Evolutionary conservation across 2,888 invertebrate species (phyloP).

Genomic region (Calliopum simillimum): DNA sequence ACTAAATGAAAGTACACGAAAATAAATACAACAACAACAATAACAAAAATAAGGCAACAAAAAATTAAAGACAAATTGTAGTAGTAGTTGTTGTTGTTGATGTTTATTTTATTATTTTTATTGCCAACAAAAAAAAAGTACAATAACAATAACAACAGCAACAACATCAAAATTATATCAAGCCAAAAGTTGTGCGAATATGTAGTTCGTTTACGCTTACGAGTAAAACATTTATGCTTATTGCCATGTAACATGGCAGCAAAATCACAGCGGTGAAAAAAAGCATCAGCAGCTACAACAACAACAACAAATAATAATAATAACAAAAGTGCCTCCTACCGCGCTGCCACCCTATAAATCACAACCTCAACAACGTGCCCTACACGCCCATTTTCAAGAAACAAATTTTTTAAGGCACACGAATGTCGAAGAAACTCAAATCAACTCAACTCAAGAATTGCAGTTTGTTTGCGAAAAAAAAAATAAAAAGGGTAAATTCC

Average conservation of each 20-base stretch:
- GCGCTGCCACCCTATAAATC: too few species aligned
- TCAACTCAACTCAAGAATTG: too few species aligned
- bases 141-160: constrained; percentile 26
- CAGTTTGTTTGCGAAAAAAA: too few species aligned
- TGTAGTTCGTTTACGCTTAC: constrained; percentile 38
- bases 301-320: not conserved
- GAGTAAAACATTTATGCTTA: constrained; percentile 39
- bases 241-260: constrained; percentile 44
- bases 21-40: constrained; percentile 17
- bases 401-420: too few species aligned
- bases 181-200: constrained; percentile 3
- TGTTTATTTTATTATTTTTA: constrained; percentile 43
- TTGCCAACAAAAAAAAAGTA: constrained; percentile 30
- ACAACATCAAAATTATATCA: constrained; percentile 29
- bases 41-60: constrained; percentile 29
- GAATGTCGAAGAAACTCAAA: too few species aligned
- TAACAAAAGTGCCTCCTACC: not conserved
- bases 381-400: too few species aligned
- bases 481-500: too few species aligned
- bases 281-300: not conserved
- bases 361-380: too few species aligned
- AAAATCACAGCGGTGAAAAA: constrained; percentile 16
- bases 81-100: constrained; percentile 27
- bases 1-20: too few species aligned
- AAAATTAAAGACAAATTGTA: constrained; percentile 41